Conservation (phyloP, 2,888 invertebrate genomes). For the Pteria penguin region DNA sequence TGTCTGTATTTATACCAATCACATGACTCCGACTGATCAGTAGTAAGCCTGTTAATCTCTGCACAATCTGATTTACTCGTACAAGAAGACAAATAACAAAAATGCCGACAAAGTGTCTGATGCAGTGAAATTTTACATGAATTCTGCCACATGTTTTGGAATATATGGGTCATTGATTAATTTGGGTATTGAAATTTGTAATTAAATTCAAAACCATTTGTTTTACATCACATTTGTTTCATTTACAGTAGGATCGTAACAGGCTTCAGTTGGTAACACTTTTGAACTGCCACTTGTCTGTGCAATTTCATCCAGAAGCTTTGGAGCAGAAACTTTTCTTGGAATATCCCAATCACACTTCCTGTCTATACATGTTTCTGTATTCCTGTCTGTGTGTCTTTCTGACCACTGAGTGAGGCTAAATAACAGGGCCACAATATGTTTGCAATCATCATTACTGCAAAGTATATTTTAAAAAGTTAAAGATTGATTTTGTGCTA, state of each 20-base stretch:
- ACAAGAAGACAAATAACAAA: constrained; percentile 10
- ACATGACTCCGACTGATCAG: constrained; percentile 12
- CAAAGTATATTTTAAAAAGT: neutral
- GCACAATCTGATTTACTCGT: neutral
- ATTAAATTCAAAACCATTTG: constrained; percentile 6
- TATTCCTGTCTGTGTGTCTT: constrained; percentile 16
- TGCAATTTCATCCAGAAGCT: constrained; percentile 11
- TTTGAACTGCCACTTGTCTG: neutral
- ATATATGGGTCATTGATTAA: constrained; percentile 2
- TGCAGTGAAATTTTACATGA: neutral
- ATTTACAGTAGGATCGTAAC: neutral
- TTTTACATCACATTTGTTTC: constrained; percentile 13
- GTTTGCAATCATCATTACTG: constrained; percentile 19
- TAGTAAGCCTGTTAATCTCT: constrained; percentile 8
- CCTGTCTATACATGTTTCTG: constrained; percentile 22
- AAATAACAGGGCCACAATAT: constrained; percentile 19
- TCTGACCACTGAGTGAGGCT: constrained; percentile 12
- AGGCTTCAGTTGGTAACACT: neutral
- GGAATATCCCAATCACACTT: constrained; percentile 23
- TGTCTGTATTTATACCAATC: constrained; percentile 11
- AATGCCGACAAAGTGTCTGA: neutral
- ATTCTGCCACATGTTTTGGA: neutral
- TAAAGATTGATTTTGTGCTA: neutral
- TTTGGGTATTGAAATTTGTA: constrained; percentile 1
- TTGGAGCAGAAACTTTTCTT: constrained; percentile 12